Evolutionary conservation across 2,797 vertebrate species (phyloP).

Genomic region (Phoebastria nigripes): DNA sequence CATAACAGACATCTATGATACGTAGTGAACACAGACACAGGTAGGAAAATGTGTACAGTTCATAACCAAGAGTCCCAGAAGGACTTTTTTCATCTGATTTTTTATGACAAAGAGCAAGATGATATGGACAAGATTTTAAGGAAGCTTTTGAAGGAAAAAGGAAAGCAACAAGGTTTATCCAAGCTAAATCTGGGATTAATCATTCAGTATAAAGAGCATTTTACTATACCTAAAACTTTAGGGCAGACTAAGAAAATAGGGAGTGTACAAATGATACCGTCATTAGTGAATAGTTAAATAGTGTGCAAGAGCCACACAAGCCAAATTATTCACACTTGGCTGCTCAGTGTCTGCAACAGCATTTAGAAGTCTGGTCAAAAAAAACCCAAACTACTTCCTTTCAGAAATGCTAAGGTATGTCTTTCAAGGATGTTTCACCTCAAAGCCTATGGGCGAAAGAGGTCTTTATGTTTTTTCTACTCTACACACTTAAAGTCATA

Average conservation of each 20-base stretch:
- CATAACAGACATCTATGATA: background rate
- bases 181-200: background rate
- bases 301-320: background rate
- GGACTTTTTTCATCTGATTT: background rate
- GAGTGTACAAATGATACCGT: background rate
- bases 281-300: background rate
- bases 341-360: background rate
- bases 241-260: background rate
- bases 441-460: background rate
- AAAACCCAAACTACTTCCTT: background rate
- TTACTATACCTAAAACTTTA: background rate
- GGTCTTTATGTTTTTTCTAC: background rate
- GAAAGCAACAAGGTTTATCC: background rate
- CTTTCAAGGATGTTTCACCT: background rate
- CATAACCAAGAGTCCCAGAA: background rate
- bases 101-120: background rate
- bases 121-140: background rate
- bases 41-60: background rate
- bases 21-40: background rate
- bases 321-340: background rate
- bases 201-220: background rate
- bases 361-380: background rate
- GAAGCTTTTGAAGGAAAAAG: background rate
- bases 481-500: background rate
- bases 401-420: background rate